A percentile compares a stretch with the other conserved stretches of the same genome.
Conservation (phyloP, 2,888 invertebrate species). For the Drosophila anomalata region DNA sequence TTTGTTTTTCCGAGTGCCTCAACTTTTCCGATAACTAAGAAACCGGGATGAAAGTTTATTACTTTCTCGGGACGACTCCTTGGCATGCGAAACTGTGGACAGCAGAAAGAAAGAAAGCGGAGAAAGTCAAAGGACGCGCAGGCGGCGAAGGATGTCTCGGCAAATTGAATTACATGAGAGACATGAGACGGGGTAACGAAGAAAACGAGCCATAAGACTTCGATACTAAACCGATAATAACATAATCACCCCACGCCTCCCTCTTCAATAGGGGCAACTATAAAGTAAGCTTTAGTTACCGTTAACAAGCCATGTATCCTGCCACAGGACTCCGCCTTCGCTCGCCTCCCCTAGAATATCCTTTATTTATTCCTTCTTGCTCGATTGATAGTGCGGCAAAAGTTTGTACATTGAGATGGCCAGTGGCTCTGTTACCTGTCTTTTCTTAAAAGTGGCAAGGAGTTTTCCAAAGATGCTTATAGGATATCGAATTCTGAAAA, state of each 20-base stretch:
- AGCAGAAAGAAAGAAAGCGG: slow-evolving; percentile 7
- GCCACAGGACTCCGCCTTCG: slow-evolving; percentile 38
- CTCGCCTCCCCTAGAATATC: slow-evolving; percentile 3
- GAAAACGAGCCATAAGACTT: slow-evolving; percentile 49
- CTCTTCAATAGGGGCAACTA: slow-evolving; percentile 24
- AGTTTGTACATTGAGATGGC: slow-evolving; percentile 20
- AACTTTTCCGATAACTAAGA: slow-evolving; percentile 53
- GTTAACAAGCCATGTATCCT: slow-evolving; percentile 56
- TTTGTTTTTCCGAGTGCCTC: slow-evolving; percentile 16
- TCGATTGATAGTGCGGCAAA: slow-evolving; percentile 33
- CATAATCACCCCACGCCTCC: slow-evolving; percentile 60
- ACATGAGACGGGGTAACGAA: slow-evolving; percentile 38
- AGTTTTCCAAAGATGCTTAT: too few species aligned
- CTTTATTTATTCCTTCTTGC: slow-evolving; percentile 5
- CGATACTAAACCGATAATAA: slow-evolving; percentile 79
- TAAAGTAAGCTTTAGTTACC: slow-evolving; percentile 69
- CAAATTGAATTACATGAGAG: slow-evolving; percentile 58
- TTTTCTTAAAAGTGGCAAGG: neutral
- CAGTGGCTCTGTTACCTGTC: slow-evolving; percentile 5
- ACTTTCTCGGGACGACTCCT: slow-evolving; percentile 61
- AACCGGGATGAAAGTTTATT: slow-evolving; percentile 56
- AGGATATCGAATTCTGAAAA: too few species aligned
- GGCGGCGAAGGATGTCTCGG: slow-evolving; percentile 36
- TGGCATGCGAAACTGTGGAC: slow-evolving; percentile 53
- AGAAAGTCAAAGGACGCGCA: slow-evolving; percentile 17